Evolutionary conservation across 2,888 invertebrate genomes (phyloP).

Genomic region (Cylindroiulus punctatus): DNA sequence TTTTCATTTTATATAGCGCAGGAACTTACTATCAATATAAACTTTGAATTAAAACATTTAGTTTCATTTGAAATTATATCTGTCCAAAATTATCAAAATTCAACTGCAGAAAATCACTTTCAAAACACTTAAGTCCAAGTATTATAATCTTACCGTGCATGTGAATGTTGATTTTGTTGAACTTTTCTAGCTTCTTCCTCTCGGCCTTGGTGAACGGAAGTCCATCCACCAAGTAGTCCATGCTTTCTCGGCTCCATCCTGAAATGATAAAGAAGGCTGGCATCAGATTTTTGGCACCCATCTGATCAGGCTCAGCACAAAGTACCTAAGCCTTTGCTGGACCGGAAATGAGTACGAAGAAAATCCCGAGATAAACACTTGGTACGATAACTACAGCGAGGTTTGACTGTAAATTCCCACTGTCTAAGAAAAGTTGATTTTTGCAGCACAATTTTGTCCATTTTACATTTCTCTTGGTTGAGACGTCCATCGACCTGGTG

Average conservation of each 20-base stretch:
- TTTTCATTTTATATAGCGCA: no score
- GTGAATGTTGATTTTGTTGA: conserved; percentile 83
- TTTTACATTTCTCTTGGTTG: background rate
- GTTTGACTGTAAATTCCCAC: background rate
- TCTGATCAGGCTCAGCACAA: background rate
- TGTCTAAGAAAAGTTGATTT: background rate
- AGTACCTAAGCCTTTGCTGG: background rate
- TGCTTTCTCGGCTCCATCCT: conserved; percentile 62
- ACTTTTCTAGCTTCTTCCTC: conserved; percentile 75
- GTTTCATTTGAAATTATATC: no score
- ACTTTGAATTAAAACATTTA: no score
- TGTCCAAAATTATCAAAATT: no score
- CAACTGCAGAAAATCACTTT: background rate
- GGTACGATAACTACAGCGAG: background rate
- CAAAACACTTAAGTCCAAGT: no score
- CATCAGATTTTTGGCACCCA: background rate
- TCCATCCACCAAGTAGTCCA: conserved; percentile 63
- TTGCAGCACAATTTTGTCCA: background rate
- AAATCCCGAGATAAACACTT: background rate
- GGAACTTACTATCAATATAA: no score
- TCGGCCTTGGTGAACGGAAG: conserved; percentile 64
- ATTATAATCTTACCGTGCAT: conserved; percentile 76
- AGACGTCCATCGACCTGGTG: background rate
- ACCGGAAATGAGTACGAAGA: background rate
- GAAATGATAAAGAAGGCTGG: background rate